Evolutionary conservation across 1,140 invertebrate species (phyloP).

Genomic region (Penaeus vannamei): DNA sequence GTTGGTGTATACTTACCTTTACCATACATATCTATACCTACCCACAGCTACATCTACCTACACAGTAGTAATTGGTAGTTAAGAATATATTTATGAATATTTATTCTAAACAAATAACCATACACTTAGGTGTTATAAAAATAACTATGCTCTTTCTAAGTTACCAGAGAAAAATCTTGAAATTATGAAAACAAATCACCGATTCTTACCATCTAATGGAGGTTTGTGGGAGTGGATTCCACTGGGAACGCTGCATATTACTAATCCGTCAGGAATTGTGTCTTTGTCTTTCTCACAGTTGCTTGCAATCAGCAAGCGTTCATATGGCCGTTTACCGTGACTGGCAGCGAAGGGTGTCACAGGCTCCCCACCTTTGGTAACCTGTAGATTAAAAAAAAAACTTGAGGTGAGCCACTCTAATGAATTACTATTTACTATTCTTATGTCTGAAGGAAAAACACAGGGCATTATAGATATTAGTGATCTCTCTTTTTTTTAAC

Average conservation of each 20-base stretch:
- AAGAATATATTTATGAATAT: no score
- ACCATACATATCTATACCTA: no score
- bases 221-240: constrained; percentile 94
- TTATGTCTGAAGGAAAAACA: no score
- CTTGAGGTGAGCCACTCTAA: no score
- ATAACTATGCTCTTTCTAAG: neutral
- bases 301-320: constrained; percentile 81
- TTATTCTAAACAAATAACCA: no score
- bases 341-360: constrained; percentile 80
- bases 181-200: neutral
- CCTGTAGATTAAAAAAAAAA: constrained; percentile 73
- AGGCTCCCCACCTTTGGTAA: constrained; percentile 79
- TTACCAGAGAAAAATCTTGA: neutral
- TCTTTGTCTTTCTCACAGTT: constrained; percentile 70
- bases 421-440: no score
- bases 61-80: no score
- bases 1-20: no score
- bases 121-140: no score
- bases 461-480: no score
- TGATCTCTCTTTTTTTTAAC: no score
- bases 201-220: constrained; percentile 76
- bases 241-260: constrained; percentile 89
- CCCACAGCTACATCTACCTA: no score
- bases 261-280: constrained; percentile 73
- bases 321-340: constrained; percentile 88